A percentile compares a stretch with the other conserved stretches of the same genome.
phyloP scores from a whole-genome alignment of 2,113 vertebrate species.

The Maylandia zebra region DNA sequence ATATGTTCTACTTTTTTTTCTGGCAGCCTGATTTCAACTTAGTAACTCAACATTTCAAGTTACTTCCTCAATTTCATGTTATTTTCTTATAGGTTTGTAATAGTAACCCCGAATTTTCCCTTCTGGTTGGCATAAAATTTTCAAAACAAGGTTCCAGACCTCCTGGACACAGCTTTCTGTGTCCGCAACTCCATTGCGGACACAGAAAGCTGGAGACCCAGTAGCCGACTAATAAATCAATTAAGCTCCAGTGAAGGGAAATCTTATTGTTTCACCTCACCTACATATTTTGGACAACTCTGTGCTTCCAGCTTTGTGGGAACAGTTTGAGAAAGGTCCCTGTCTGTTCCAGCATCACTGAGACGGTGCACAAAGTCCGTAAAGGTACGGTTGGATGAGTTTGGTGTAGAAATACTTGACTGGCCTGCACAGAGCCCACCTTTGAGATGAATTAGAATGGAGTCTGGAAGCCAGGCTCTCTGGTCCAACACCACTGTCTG shows the following conservation, averaged over 20 bases:
- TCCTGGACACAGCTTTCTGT: not conserved
- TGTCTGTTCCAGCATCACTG: not conserved
- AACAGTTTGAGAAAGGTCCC: not conserved
- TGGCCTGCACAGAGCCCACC: not conserved
- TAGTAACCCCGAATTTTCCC: not conserved
- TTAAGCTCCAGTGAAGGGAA: not conserved
- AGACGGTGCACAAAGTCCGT: not conserved
- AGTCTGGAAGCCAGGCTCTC: not conserved
- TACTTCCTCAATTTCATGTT: not conserved
- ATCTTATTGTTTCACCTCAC: not conserved
- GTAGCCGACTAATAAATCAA: not conserved
- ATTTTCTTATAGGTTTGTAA: not conserved
- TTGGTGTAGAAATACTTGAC: not conserved
- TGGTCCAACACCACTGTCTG: not conserved
- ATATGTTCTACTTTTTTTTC: not conserved
- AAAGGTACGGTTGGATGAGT: not conserved
- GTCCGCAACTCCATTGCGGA: not conserved
- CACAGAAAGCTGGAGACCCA: not conserved
- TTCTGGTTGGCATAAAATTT: not conserved
- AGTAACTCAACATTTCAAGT: not conserved
- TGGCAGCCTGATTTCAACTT: not conserved
- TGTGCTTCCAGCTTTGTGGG: not conserved
- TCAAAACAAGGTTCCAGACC: not conserved
- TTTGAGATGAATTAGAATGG: not conserved
- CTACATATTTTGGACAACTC: not conserved